Conservation (phyloP, 2,113 vertebrate genomes). For the Prionailurus viverrinus region DNA sequence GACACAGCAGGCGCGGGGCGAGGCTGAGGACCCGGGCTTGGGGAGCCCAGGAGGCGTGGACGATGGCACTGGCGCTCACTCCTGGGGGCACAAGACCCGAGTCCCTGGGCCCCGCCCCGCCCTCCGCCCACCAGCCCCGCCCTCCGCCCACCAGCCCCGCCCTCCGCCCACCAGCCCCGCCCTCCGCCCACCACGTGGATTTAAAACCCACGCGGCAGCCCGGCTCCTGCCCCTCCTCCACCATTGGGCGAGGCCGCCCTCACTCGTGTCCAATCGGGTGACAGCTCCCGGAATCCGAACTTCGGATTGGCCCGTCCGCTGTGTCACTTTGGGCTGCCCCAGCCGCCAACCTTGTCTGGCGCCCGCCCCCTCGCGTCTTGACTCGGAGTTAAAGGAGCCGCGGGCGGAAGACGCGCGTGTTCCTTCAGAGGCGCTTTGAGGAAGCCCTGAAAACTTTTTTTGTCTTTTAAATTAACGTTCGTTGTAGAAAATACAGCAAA, state of each 20-base stretch:
- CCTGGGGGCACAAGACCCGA: rapidly evolving
- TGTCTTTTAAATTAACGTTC: neutral
- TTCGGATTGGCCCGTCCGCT: slow-evolving; percentile 72
- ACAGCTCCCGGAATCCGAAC: neutral
- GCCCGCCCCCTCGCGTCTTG: slow-evolving; percentile 64
- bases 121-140: neutral
- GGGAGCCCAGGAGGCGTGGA: neutral
- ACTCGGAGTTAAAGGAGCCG: slow-evolving; percentile 78
- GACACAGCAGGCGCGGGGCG: neutral
- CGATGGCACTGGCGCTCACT: neutral
- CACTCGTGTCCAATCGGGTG: slow-evolving; percentile 55
- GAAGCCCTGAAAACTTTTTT: neutral
- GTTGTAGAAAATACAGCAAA: neutral
- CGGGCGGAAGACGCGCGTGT: neutral
- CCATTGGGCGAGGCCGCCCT: slow-evolving; percentile 61
- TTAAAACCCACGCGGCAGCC: slow-evolving; percentile 61
- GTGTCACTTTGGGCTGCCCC: slow-evolving; percentile 39
- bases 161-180: neutral
- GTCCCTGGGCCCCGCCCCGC: neutral
- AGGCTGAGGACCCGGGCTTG: neutral
- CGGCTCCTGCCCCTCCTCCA: neutral
- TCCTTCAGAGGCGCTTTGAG: neutral
- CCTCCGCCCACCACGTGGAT: slow-evolving; percentile 79
- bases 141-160: neutral
- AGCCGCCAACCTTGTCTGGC: slow-evolving; percentile 64